A percentile compares a stretch with the other conserved stretches of the same genome.
These are phyloP conservation scores for Melanogrammus aeglefinus DNA, from an alignment of 2,797 vertebrate species.

Conservation along the genomic window DNA sequence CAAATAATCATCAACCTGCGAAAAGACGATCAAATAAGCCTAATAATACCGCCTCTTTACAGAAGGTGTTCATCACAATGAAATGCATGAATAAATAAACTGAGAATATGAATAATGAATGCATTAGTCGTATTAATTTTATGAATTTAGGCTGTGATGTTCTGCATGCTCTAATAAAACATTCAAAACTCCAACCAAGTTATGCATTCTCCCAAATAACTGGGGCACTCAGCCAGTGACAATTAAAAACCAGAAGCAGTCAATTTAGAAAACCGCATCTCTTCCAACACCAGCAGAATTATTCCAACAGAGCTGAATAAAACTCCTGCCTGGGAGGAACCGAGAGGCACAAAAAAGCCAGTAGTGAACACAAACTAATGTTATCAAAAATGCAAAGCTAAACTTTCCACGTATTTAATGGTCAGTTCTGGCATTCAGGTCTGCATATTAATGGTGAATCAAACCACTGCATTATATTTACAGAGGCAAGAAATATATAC, in stretches of 20 bases:
- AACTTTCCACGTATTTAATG: not conserved
- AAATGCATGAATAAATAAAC: not conserved
- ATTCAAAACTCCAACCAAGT: not conserved
- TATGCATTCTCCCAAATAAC: not conserved
- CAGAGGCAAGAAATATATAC: not conserved
- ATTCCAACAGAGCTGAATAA: no score
- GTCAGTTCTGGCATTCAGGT: not conserved
- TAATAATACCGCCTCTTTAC: not conserved
- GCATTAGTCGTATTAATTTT: not conserved
- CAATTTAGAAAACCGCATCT: no score
- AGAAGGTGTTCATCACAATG: not conserved
- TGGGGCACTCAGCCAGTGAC: not conserved
- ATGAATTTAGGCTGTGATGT: not conserved
- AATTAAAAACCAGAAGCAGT: not conserved
- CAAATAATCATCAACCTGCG: not conserved
- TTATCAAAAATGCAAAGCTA: not conserved
- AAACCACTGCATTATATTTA: not conserved
- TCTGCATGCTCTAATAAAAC: not conserved
- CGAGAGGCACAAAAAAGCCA: not conserved
- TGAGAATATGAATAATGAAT: not conserved
- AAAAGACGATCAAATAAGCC: not conserved
- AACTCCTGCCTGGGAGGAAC: no score
- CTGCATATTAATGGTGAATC: not conserved
- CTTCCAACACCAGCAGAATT: no score
- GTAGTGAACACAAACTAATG: not conserved